phyloP scores from a whole-genome alignment of 2,113 vertebrate species.

The Sminthopsis crassicaudata region DNA sequence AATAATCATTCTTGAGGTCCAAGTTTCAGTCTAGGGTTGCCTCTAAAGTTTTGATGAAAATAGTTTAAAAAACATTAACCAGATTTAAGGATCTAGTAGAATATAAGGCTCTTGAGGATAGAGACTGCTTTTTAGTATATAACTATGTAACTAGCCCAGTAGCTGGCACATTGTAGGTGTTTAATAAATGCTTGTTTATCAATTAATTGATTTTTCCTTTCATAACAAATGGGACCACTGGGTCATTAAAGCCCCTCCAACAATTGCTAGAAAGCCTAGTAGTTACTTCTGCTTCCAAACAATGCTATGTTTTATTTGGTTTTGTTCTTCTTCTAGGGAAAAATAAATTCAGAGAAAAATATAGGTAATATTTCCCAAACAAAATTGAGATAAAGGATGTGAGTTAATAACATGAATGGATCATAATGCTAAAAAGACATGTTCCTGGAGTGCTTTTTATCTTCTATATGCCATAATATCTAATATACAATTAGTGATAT shows the following conservation, averaged over 20 bases:
- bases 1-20: neutral
- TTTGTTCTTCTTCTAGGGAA: neutral
- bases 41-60: neutral
- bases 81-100: neutral
- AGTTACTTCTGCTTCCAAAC: neutral
- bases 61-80: neutral
- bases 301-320: neutral
- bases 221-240: neutral
- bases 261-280: neutral
- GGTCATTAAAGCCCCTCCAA: neutral
- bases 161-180: neutral
- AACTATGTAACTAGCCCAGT: neutral
- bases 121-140: neutral
- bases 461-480: neutral
- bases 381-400: neutral
- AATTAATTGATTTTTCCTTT: neutral
- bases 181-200: neutral
- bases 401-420: neutral
- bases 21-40: neutral
- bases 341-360: neutral
- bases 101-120: neutral
- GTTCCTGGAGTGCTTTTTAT: neutral
- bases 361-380: neutral
- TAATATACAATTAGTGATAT: neutral
- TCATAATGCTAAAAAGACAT: neutral